Evolutionary conservation across 1,140 invertebrate genomes (phyloP), one percentile per base, ranked within the genome.

Genomic region (Bombus superbus): DNA sequence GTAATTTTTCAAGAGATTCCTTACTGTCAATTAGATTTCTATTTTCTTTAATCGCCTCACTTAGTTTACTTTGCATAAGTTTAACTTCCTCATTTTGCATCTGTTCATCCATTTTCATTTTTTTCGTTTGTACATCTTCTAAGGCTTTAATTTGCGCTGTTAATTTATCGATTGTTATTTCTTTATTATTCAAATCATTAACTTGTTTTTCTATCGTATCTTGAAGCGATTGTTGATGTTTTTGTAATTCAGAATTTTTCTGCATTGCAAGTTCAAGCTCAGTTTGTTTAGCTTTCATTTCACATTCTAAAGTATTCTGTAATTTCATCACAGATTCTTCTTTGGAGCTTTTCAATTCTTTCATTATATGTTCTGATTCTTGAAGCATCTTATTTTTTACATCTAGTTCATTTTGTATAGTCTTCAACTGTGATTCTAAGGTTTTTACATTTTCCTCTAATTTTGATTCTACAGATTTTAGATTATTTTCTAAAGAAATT

Each of bases 161-260:
- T 15, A 94, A 79, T 79, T 92, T 88, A 66, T 53, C 35, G 0
- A 91, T 90, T 35, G 38, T 47, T n/a, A 15, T 28, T 72, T 90
- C 76, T 15, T 88, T 87, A 71, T 87, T 72, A 64, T 71, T 78
- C 35, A 92, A 88, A 68, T 93, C 91, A 28, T 0, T 35, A 59
- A 79, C 83, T 40, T 87, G 85, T 25, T 90, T 86, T 10, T 90
- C 88, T 11, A 86, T 22, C 38, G 76, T 5, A 32, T 86, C 73
- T 44, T 88, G 88, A 3, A 86, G 57, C 6, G 32, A 57, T 40
- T 53, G 69, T 28, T 90, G 74, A 68, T 81, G 83, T n/a, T 88
- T 75, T 73, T 91, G 82, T 18, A 92, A 80, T 62, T 94, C 90
- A 18, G 89, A 84, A 81, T 88, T 92, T 44, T 87, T 80, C 28